These are phyloP conservation scores for Chrysotoxum bicinctum DNA, from an alignment of 2,888 invertebrate genomes.

Conservation along the genomic window DNA sequence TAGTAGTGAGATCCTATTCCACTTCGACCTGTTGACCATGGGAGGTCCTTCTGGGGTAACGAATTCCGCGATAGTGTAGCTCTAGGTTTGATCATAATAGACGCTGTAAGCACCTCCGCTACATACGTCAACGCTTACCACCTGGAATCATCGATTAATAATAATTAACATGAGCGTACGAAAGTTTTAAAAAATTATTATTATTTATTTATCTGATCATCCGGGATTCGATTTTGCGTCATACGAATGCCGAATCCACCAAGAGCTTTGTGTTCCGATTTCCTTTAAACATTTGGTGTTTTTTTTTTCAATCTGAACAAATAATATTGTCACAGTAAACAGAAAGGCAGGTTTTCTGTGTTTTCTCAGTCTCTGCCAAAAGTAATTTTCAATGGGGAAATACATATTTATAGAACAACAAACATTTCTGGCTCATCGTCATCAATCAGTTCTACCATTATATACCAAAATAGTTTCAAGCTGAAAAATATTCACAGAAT, in stretches of 20 bases:
- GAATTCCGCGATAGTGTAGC: too few relatives aligned
- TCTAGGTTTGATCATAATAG: too few relatives aligned
- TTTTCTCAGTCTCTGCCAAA: neutral
- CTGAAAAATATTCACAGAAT: neutral
- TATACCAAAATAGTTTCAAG: neutral
- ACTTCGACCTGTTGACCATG: too few relatives aligned
- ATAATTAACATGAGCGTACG: too few relatives aligned
- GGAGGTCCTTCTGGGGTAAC: too few relatives aligned
- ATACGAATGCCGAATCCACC: neutral
- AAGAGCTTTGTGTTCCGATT: neutral
- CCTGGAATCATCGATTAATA: too few relatives aligned
- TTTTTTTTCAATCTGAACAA: neutral
- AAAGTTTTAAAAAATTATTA: too few relatives aligned
- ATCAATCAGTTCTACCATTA: neutral
- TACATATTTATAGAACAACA: slow-evolving; percentile 10
- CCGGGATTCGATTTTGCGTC: neutral
- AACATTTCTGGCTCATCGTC: neutral
- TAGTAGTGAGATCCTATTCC: too few relatives aligned
- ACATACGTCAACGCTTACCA: too few relatives aligned
- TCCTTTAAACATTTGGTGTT: neutral
- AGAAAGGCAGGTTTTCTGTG: neutral
- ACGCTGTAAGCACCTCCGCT: too few relatives aligned
- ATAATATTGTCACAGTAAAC: slow-evolving; percentile 8
- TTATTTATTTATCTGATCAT: neutral
- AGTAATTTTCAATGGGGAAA: neutral